phyloP scores from a whole-genome alignment of 1,140 invertebrate genomes.

The Drosophila gunungcola region DNA sequence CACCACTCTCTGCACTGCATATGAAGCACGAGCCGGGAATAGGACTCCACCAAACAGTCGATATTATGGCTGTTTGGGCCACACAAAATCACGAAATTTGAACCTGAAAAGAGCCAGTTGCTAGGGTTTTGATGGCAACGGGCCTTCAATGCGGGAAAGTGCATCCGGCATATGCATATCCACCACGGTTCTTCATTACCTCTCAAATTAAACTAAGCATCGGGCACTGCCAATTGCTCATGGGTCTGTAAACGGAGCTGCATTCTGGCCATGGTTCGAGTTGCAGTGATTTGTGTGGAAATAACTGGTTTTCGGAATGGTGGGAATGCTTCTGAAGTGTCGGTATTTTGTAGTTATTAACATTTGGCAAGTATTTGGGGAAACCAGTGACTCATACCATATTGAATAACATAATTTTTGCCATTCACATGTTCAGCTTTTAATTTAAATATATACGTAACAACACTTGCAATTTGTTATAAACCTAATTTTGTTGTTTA shows the following conservation, averaged over 20 bases:
- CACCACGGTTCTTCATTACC: conserved; percentile 59
- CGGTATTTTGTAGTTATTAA: not conserved
- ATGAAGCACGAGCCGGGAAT: conserved; percentile 13
- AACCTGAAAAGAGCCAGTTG: conserved; percentile 30
- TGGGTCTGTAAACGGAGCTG: conserved; percentile 16
- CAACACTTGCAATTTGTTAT: no score
- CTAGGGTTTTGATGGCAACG: conserved; percentile 8
- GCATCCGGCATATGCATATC: conserved; percentile 32
- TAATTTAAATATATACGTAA: no score
- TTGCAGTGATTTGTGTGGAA: not conserved
- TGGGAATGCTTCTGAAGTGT: not conserved
- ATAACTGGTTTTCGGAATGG: not conserved
- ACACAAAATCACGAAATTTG: conserved; percentile 28
- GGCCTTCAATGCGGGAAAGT: not conserved
- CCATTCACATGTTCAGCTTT: no score
- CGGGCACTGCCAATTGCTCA: conserved; percentile 18
- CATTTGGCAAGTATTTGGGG: no score
- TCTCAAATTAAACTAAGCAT: conserved; percentile 64
- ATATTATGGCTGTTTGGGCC: conserved; percentile 51
- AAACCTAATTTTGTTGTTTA: no score
- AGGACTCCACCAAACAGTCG: conserved; percentile 22
- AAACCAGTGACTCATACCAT: no score
- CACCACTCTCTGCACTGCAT: not conserved
- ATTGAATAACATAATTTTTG: no score
- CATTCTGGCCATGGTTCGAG: not conserved